Evolutionary conservation across 2,888 invertebrate species (phyloP), one percentile per base, ranked within the genome.

Genomic region (Ischnura elegans): DNA sequence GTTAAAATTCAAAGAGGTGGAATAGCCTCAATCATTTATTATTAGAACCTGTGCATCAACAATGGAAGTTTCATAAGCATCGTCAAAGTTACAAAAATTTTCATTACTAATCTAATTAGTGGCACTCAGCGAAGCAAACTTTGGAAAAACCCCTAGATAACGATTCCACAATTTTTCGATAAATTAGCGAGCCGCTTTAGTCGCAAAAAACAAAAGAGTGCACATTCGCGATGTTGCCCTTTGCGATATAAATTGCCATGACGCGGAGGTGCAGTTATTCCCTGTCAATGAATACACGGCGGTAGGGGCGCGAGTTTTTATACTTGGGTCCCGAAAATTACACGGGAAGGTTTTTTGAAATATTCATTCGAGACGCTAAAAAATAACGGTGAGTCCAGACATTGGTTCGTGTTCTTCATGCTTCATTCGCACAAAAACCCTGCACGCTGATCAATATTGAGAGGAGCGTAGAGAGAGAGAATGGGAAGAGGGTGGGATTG

Each of bases 391-490:
- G 45, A 86, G 45, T 45, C 43, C 46, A 86, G 86, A 46, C 43
- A 86, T 45, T n/a, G 46, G 86, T 86, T 86, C 86, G 86, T 45
- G 86, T 90, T 90, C 61, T 90, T 43, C 90, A 55, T 90, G 90
- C 55, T 61, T 90, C 90, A 90, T 90, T 90, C 90, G 55, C 90
- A 61, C 61, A 90, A 61, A 90, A 90, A 90, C 61, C 61, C 55
- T 90, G 90, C 90, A 90, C 90, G 90, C 61, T 43, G 90, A 90
- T 90, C 90, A 61, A 90, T 90, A 90, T 29, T 61, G 61, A 61
- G 45, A 61, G 61, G 61, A 66, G 43, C 61, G 61, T 90, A 55
- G 90, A 61, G 42, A 90, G 90, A 76, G 76, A 76, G 13, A 36
- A 13, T 25, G 1, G 8, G 25, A 1, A 25, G 61, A 16, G 61